phyloP scores from a whole-genome alignment of 1,140 invertebrate genomes.

The Drosophila bifasciata region DNA sequence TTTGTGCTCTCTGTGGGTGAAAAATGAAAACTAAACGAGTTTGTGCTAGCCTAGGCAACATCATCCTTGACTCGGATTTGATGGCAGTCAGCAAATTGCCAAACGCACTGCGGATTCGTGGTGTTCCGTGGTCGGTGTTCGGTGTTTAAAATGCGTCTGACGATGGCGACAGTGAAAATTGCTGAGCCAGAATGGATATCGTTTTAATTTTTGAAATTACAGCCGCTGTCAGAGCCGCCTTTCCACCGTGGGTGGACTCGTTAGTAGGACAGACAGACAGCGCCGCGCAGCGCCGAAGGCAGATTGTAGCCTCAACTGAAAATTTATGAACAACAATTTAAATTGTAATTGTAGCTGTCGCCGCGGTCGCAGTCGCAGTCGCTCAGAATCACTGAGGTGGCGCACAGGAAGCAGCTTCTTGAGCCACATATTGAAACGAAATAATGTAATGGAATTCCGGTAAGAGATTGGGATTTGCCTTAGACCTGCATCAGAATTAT shows the following conservation, averaged over 20 bases:
- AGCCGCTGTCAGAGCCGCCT: slow-evolving; percentile 3
- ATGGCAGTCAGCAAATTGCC: slow-evolving; percentile 74
- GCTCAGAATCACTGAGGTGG: not conserved
- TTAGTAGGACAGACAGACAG: slow-evolving; percentile 26
- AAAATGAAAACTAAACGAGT: slow-evolving; percentile 81
- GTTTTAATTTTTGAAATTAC: slow-evolving; percentile 76
- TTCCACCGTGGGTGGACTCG: not conserved
- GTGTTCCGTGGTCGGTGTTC: not conserved
- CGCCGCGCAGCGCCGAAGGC: not conserved
- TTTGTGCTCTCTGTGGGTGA: slow-evolving; percentile 33
- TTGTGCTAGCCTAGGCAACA: slow-evolving; percentile 61
- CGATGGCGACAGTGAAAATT: slow-evolving; percentile 62
- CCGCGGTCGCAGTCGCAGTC: slow-evolving; percentile 10
- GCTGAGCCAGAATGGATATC: slow-evolving; percentile 78
- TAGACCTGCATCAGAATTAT: slow-evolving; percentile 11
- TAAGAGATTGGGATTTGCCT: too few species aligned
- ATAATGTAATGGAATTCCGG: slow-evolving; percentile 38
- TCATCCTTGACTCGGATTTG: slow-evolving; percentile 56
- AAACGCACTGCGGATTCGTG: slow-evolving; percentile 63
- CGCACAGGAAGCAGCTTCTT: too few species aligned
- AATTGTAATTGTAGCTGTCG: slow-evolving; percentile 39
- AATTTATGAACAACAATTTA: slow-evolving; percentile 52
- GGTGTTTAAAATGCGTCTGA: slow-evolving; percentile 21
- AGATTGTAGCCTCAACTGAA: slow-evolving; percentile 8
- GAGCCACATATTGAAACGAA: slow-evolving; percentile 12